Conservation (phyloP, 1,140 invertebrate genomes). For the Dendrolimus kikuchii region DNA sequence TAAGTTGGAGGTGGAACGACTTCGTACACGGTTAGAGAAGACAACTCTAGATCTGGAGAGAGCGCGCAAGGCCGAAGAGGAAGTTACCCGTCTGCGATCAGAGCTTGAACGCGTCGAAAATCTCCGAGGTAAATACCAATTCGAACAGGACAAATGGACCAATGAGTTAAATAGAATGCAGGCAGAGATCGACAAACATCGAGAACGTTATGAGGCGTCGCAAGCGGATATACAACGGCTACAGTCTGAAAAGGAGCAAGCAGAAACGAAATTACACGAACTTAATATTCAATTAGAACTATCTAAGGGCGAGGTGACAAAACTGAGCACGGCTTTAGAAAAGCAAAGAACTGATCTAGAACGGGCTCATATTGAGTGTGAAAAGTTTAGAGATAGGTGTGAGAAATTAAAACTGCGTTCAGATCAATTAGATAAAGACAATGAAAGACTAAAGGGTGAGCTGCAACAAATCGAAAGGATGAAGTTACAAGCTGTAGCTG, state of each 20-base stretch:
- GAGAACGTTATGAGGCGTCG: conserved; percentile 81
- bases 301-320: conserved; percentile 83
- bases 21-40: conserved; percentile 88
- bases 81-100: conserved; percentile 77
- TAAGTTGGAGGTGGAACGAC: conserved; percentile 87
- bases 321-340: conserved; percentile 80
- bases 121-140: conserved; percentile 88
- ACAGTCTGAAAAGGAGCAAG: conserved; percentile 76
- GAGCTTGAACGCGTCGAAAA: conserved; percentile 84
- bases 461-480: conserved; percentile 80
- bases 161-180: conserved; percentile 60
- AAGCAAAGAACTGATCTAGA: conserved; percentile 85
- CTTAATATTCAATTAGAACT: conserved; percentile 85
- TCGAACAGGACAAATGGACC: conserved; percentile 88
- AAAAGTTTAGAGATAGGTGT: conserved; percentile 87
- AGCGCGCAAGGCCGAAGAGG: conserved; percentile 78
- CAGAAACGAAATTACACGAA: conserved; percentile 86
- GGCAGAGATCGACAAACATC: conserved; percentile 79
- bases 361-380: conserved; percentile 86
- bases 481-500: conserved; percentile 74
- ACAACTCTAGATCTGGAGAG: conserved; percentile 83
- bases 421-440: conserved; percentile 82
- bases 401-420: conserved; percentile 83
- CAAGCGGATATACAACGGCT: conserved; percentile 83
- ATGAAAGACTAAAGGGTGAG: conserved; percentile 81